Evolutionary conservation across 1,140 invertebrate genomes (phyloP).

Genomic region (Trachymyrmex cornetzi): DNA sequence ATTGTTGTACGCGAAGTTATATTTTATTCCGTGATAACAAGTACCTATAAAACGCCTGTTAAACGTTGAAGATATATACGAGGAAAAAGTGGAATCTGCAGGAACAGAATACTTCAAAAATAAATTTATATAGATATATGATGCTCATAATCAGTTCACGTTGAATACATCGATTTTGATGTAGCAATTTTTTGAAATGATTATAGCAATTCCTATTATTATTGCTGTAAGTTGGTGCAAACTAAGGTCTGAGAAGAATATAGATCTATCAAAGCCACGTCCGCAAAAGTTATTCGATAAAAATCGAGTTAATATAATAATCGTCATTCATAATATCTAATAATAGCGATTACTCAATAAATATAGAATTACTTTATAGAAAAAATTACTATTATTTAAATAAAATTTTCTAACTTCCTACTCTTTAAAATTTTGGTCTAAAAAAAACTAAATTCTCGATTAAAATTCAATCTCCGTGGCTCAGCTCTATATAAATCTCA

Average conservation of each 20-base stretch:
- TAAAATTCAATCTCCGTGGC: slow-evolving; percentile 12
- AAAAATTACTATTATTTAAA: slow-evolving; percentile 11
- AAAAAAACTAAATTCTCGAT: no score
- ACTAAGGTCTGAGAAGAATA: slow-evolving; percentile 27
- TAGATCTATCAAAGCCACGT: slow-evolving; percentile 32
- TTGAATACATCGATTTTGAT: slow-evolving; percentile 60
- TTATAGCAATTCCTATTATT: slow-evolving; percentile 26
- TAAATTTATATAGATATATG: slow-evolving; percentile 67
- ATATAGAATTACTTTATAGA: not conserved
- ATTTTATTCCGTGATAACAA: slow-evolving; percentile 70
- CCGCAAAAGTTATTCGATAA: no score
- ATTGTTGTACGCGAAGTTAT: slow-evolving; percentile 64
- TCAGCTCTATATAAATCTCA: slow-evolving; percentile 34
- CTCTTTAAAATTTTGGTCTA: not conserved
- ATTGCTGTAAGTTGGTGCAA: slow-evolving; percentile 3
- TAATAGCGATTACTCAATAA: not conserved
- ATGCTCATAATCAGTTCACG: slow-evolving; percentile 63
- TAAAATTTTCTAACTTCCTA: not conserved
- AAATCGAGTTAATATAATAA: not conserved
- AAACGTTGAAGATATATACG: slow-evolving; percentile 65
- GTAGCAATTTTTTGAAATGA: slow-evolving; percentile 37
- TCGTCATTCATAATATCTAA: not conserved
- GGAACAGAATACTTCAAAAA: slow-evolving; percentile 74
- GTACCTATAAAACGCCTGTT: slow-evolving; percentile 67
- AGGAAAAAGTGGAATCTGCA: slow-evolving; percentile 69